Percentiles rank a stretch among this genome's conserved stretches.
Conservation (phyloP, 2,888 invertebrate genomes). For the Crematogaster levior region DNA sequence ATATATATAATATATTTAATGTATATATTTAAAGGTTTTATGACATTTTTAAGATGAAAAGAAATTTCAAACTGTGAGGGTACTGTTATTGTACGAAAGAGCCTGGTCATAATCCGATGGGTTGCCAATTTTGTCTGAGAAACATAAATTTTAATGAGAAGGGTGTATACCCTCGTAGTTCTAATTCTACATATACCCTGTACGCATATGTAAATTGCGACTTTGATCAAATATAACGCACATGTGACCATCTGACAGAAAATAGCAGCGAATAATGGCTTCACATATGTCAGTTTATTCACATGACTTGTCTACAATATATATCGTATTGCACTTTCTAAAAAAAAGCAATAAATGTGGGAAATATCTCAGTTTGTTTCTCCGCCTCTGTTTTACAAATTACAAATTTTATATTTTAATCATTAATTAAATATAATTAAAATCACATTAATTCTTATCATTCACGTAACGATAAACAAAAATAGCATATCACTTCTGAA, state of each 20-base stretch:
- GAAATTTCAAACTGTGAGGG: slow-evolving; percentile 36
- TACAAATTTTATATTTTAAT: slow-evolving; percentile 4
- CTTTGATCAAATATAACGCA: slow-evolving; percentile 33
- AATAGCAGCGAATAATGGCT: slow-evolving; percentile 27
- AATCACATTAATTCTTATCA: background rate
- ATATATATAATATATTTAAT: too few relatives aligned
- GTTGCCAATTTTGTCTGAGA: slow-evolving; percentile 10
- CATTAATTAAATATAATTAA: background rate
- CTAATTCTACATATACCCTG: slow-evolving; percentile 53
- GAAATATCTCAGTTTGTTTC: background rate
- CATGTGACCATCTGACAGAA: slow-evolving; percentile 31
- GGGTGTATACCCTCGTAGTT: slow-evolving; percentile 36
- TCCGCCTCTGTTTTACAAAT: too few relatives aligned
- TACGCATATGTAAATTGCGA: slow-evolving; percentile 9
- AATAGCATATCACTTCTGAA: background rate
- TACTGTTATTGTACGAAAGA: slow-evolving; percentile 53
- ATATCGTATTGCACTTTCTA: background rate
- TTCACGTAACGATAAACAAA: background rate
- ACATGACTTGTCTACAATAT: background rate
- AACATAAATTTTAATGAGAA: slow-evolving; percentile 47
- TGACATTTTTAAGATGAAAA: background rate
- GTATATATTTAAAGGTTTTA: background rate
- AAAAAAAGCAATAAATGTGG: background rate
- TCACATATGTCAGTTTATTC: slow-evolving; percentile 26
- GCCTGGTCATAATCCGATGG: slow-evolving; percentile 13